Conservation (phyloP, 2,888 invertebrate species). For the Epirrhoe tristata region DNA sequence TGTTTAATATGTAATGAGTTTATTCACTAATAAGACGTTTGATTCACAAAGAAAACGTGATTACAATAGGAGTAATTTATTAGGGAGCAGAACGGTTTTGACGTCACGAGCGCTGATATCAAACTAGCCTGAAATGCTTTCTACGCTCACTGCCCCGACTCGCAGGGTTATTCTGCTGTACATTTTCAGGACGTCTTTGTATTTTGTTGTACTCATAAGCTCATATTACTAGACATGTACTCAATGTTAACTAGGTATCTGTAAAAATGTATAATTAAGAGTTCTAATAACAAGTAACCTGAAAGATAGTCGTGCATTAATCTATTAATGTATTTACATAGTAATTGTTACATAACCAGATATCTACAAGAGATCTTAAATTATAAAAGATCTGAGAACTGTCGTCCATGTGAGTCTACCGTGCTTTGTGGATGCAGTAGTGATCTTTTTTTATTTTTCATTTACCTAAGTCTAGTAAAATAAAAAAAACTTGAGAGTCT, state of each 20-base stretch:
- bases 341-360: too few species aligned
- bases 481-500: too few species aligned
- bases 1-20: background rate
- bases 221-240: background rate
- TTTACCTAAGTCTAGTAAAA: too few species aligned
- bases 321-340: too few species aligned
- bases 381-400: too few species aligned
- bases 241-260: background rate
- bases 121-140: slow-evolving; percentile 83
- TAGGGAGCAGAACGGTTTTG: slow-evolving; percentile 66
- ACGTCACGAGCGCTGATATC: slow-evolving; percentile 80
- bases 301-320: too few species aligned
- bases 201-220: slow-evolving; percentile 6
- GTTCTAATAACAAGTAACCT: too few species aligned
- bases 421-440: too few species aligned
- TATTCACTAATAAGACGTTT: slow-evolving; percentile 8
- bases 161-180: slow-evolving; percentile 74
- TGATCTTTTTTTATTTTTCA: too few species aligned
- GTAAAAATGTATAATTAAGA: too few species aligned
- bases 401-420: too few species aligned
- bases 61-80: slow-evolving; percentile 57
- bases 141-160: slow-evolving; percentile 76
- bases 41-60: slow-evolving; percentile 36
- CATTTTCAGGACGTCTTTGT: slow-evolving; percentile 32
- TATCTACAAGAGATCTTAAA: too few species aligned